Evolutionary conservation across 2,797 vertebrate species (phyloP).

Genomic region (Strix occidentalis): DNA sequence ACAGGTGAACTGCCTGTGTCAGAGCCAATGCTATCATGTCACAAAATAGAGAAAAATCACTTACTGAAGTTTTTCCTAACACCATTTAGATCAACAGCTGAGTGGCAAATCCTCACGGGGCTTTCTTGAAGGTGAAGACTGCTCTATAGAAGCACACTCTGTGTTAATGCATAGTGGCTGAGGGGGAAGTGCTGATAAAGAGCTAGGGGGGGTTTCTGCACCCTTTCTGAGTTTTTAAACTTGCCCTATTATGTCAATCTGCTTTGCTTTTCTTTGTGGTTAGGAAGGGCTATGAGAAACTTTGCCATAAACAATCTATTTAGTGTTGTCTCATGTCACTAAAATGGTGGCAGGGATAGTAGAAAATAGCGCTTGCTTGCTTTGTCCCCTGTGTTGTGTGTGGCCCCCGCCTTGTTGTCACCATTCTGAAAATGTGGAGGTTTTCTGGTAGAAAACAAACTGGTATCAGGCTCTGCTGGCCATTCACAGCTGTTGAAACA

Average conservation of each 20-base stretch:
- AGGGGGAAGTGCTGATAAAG: neutral
- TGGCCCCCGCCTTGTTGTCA: no score
- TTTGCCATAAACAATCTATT: neutral
- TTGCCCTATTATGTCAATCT: neutral
- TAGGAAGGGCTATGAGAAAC: neutral
- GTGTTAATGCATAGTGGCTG: neutral
- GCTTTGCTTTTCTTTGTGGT: neutral
- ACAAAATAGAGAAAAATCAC: slow-evolving; percentile 10
- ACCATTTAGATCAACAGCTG: neutral
- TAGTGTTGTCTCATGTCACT: neutral
- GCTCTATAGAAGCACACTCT: neutral
- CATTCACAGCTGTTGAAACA: fast-evolving
- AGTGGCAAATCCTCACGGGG: neutral
- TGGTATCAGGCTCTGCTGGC: fast-evolving
- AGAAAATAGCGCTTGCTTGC: neutral
- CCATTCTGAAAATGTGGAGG: neutral
- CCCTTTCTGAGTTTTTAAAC: neutral
- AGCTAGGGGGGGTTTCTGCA: neutral
- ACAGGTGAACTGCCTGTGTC: neutral
- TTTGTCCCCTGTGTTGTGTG: neutral
- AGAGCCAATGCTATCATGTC: neutral
- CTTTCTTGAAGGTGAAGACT: neutral
- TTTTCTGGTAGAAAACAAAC: neutral
- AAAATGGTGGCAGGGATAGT: neutral
- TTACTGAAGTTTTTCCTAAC: neutral